phyloP scores from a whole-genome alignment of 2,797 vertebrate genomes.

The Girardinus metallicus region DNA sequence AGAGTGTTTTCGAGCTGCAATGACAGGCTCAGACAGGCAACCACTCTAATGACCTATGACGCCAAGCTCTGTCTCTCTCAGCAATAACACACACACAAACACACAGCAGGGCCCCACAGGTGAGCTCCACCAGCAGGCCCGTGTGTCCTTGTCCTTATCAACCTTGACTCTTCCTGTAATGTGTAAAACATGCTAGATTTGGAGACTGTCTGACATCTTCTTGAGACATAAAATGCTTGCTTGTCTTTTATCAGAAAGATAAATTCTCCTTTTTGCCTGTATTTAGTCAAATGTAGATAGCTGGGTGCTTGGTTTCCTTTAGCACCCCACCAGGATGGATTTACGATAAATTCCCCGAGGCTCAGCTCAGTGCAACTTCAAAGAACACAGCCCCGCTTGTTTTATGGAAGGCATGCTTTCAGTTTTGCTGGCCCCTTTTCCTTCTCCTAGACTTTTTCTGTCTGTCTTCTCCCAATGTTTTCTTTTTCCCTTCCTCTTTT shows the following conservation, averaged over 20 bases:
- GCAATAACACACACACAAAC: constrained; percentile 72
- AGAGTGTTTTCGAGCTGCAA: constrained; percentile 81
- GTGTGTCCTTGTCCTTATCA: constrained; percentile 40
- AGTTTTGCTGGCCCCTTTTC: constrained; percentile 32
- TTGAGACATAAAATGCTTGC: constrained; percentile 58
- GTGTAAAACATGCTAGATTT: constrained; percentile 33
- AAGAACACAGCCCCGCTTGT: constrained; percentile 74
- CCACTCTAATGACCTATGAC: constrained; percentile 85
- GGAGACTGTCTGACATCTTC: constrained; percentile 46
- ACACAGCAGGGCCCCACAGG: constrained; percentile 63
- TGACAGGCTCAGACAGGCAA: constrained; percentile 85
- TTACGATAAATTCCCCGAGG: constrained; percentile 76
- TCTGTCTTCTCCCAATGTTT: constrained; percentile 55
- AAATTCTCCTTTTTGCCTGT: constrained; percentile 38
- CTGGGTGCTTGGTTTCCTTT: constrained; percentile 62
- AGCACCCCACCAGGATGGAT: constrained; percentile 66
- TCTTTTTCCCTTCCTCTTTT: constrained; percentile 49
- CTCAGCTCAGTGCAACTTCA: constrained; percentile 74
- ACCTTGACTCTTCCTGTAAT: constrained; percentile 36
- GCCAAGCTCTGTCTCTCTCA: constrained; percentile 78
- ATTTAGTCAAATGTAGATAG: constrained; percentile 69
- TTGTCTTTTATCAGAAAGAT: constrained; percentile 68
- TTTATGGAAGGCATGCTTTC: constrained; percentile 77
- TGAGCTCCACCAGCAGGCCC: constrained; percentile 72
- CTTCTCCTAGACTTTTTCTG: constrained; percentile 43